Conservation (phyloP, 2,888 invertebrate species). For the Psylliodes chrysocephalus region DNA sequence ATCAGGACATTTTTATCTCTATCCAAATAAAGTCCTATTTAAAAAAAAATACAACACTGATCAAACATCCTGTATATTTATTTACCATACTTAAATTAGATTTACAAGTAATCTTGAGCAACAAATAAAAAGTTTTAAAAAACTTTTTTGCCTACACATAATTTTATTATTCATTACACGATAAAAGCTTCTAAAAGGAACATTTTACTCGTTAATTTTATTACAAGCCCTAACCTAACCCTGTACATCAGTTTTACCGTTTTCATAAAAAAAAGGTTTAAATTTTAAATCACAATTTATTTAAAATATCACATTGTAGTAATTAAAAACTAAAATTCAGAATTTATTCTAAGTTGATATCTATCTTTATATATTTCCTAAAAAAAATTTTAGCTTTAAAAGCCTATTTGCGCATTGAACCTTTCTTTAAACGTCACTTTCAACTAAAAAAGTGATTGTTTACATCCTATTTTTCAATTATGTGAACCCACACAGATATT, state of each 20-base stretch:
- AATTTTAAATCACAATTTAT: constrained; percentile 23
- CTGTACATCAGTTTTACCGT: constrained; percentile 13
- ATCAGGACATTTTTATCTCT: no score
- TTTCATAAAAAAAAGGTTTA: constrained; percentile 5
- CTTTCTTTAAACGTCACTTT: no score
- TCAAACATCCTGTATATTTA: no score
- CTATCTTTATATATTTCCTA: background rate
- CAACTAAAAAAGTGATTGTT: background rate
- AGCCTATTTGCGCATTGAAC: no score
- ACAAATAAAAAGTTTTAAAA: no score
- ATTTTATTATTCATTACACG: background rate
- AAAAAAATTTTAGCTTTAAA: no score
- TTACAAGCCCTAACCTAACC: background rate
- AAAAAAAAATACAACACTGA: no score
- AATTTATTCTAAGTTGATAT: background rate
- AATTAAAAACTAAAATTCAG: background rate
- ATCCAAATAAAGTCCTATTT: no score
- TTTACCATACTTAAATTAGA: no score
- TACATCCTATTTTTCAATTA: background rate
- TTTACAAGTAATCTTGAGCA: no score
- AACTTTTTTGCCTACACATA: no score
- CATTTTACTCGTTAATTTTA: background rate
- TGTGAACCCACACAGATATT: background rate
- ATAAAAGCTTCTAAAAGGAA: background rate
- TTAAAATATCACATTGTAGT: constrained; percentile 22